These are phyloP conservation scores for Encarsia formosa DNA, from an alignment of 2,888 invertebrate genomes.

Conservation along the genomic window DNA sequence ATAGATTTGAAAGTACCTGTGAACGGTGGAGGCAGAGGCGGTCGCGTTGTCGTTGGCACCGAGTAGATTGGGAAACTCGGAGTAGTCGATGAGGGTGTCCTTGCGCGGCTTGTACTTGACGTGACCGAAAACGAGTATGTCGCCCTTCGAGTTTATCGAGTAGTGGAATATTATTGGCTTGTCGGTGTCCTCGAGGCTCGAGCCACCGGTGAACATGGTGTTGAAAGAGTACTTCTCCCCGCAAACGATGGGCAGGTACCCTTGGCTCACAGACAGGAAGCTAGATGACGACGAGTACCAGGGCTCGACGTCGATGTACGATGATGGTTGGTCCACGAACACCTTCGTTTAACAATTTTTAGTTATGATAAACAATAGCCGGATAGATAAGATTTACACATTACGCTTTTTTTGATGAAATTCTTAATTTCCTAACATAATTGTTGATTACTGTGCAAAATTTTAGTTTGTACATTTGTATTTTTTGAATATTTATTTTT, in stretches of 20 bases:
- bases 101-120: slow-evolving; percentile 45
- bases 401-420: too few relatives aligned
- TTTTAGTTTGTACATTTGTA: too few relatives aligned
- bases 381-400: too few relatives aligned
- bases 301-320: slow-evolving; percentile 44
- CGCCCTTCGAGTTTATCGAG: slow-evolving; percentile 46
- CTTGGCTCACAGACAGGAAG: slow-evolving; percentile 42
- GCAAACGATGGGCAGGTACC: slow-evolving; percentile 45
- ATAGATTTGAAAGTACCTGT: slow-evolving; percentile 9
- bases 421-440: too few relatives aligned
- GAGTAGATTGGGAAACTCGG: slow-evolving; percentile 44
- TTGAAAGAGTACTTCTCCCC: slow-evolving; percentile 48
- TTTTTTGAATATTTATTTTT: too few relatives aligned
- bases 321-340: slow-evolving; percentile 48
- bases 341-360: too few relatives aligned
- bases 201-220: slow-evolving; percentile 45
- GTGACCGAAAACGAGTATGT: slow-evolving; percentile 45
- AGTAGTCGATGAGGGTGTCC: slow-evolving; percentile 45
- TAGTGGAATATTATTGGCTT: slow-evolving; percentile 45
- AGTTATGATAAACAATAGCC: too few relatives aligned
- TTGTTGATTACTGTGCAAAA: too few relatives aligned
- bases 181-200: slow-evolving; percentile 21
- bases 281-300: slow-evolving; percentile 48
- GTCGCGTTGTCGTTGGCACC: slow-evolving; percentile 26
- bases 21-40: background rate